A percentile compares a stretch with the other conserved stretches of the same genome.
phyloP scores from a whole-genome alignment of 2,888 invertebrate species.

The Aspidiotus rigidus region DNA sequence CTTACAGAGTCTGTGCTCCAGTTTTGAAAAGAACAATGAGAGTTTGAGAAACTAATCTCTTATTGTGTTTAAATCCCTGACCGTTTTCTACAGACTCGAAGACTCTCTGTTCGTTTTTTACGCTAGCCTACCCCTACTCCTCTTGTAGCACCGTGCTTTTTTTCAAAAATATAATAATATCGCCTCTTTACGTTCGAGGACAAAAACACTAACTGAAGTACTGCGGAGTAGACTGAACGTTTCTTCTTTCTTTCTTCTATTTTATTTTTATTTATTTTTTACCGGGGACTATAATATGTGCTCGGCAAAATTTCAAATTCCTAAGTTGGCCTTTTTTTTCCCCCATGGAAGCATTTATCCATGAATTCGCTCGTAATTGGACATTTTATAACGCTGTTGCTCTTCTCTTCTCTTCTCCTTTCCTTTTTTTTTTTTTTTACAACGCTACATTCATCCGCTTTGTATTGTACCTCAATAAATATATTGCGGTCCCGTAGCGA shows the following conservation, averaged over 20 bases:
- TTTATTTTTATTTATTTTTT: too few species aligned
- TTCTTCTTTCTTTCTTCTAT: too few species aligned
- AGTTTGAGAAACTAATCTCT: conserved; percentile 29
- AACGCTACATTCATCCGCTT: background rate
- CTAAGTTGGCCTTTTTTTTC: conserved; percentile 3
- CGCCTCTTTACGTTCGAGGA: too few species aligned
- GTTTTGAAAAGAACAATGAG: conserved; percentile 26
- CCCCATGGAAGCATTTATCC: background rate
- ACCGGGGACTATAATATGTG: background rate
- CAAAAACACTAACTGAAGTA: too few species aligned
- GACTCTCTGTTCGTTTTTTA: background rate
- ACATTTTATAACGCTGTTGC: background rate
- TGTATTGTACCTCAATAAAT: background rate
- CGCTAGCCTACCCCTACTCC: background rate
- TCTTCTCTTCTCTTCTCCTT: background rate
- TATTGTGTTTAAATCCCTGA: conserved; percentile 33
- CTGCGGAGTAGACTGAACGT: too few species aligned
- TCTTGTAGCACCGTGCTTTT: too few species aligned
- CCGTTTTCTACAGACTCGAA: conserved; percentile 13
- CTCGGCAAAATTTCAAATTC: conserved; percentile 6
- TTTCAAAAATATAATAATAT: too few species aligned
- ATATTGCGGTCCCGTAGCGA: background rate
- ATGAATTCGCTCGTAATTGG: too few species aligned
- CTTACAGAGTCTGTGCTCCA: conserved; percentile 14
- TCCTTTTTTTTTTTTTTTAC: background rate